Evolutionary conservation across 2,888 invertebrate genomes (phyloP), one percentile per base, ranked within the genome.

Genomic region (Mactromeris polynyma): DNA sequence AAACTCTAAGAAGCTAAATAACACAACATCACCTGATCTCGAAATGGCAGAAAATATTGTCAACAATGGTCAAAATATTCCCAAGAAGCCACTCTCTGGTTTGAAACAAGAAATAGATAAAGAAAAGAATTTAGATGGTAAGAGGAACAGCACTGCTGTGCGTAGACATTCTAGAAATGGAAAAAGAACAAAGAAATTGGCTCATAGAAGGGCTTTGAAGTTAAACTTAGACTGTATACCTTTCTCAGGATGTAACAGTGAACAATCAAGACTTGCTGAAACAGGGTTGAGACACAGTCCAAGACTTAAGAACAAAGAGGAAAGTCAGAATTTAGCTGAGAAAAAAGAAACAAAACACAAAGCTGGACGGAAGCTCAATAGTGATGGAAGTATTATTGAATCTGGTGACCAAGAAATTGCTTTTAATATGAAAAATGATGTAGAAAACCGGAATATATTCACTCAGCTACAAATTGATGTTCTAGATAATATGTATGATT

Each of bases 281-380:
- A 31, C 81, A 54, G 78, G 51, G 17, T 21, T 90, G 14, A 88
- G 93, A 80, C 94, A 94, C 38, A 94, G 94, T 90, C 93, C 94
- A n/a, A 87, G 94, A 84, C 83, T 94, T 4, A 84, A 58, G 79
- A 84, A 54, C 73, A 92, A 86, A 85, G 80, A 89, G 40, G 38
- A 21, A 26, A 78, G 69, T 33, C 83, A 85, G 26, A 77, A 42
- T 38, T 19, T 21, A 0, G 31, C 21, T 11, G 31, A 38, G 33
- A 79, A 83, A n/a, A 64, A 77, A 31, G 64, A 80, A 26, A 14
- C 9, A 38, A 46, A 42, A 7, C 54, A 79, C 42, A 80, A 81
- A 46, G 51, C 85, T 58, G 73, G 86, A 33, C 31, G 51, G 58
- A 91, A 81, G 86, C 58, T 87, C 81, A 84, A 38, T 42, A 46